Base-by-base conservation (phyloP, 2,113 vertebrate species). In the Bolborhynchus lineola region DNA sequence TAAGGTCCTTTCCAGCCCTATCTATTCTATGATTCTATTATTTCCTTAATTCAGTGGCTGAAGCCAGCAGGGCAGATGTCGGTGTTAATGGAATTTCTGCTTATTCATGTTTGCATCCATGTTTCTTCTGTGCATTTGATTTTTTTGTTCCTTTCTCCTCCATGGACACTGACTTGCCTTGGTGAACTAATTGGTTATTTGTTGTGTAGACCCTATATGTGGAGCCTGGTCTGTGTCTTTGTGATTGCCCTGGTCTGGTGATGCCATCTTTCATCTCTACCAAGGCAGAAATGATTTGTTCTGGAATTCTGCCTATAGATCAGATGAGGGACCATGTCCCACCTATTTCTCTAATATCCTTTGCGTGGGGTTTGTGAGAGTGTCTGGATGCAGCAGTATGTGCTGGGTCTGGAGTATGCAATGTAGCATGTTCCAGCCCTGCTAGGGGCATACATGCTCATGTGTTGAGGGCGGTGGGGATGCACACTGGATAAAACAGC, bases 261-360 rank as follows among this genome's bases (percentile, higher is more conserved):
- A 99, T 99, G 99, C 99, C 99, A 5, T 99, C 99, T 47, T 99
- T 99, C 20, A 97, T 99, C 92, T 99, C 99, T 31, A 99, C 99
- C 71, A 99, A 99, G 97, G 99, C 99, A 20, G 99, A 99, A 96
- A 99, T 99, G 99, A 99, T 98, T 89, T 99, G 99, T 97, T 98
- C 82, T 78, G 99, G 99, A 88, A 99, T 99, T 96, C 97, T 99
- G 55, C 98, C 99, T 24, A 99, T 99, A 49, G 99, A 99, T 97
- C 99, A 99, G 96, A 99, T 99, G 98, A 98, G 99, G 82, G 99
- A 99, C 95, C 99, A 99, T 6, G 84, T 99, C 17, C 99, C 99
- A 50, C 98, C 99, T 7, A 44, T 98, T 42, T 99, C 99, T 82
- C 96, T 99, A 26, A 99, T 99, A 99, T 99, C 99, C 99, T 99